These are phyloP conservation scores for Oxyura jamaicensis DNA, from an alignment of 2,113 vertebrate species.

Conservation along the genomic window DNA sequence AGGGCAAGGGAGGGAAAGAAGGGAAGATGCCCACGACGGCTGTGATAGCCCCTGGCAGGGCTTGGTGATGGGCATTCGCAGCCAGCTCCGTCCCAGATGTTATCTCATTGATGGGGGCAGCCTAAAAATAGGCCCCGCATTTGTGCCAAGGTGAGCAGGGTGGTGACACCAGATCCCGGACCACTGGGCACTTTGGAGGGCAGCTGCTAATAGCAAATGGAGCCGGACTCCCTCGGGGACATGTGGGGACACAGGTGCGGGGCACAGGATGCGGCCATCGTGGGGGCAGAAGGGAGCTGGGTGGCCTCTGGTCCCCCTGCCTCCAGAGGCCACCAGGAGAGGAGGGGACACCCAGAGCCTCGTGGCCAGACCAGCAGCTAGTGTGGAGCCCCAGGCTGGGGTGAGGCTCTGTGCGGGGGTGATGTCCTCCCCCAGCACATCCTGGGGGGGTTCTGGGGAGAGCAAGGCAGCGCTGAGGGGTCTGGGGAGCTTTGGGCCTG, in stretches of 20 bases:
- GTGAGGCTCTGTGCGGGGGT: not conserved
- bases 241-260: rapidly evolving
- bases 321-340: rapidly evolving
- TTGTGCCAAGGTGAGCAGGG: not conserved
- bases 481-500: not conserved
- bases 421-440: not conserved
- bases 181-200: rapidly evolving
- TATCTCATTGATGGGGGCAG: not conserved
- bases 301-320: not conserved
- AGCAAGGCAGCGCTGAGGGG: not conserved
- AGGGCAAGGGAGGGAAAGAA: not conserved
- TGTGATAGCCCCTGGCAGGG: not conserved
- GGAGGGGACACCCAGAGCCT: rapidly evolving
- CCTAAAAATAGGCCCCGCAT: not conserved
- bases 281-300: too few species aligned
- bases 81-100: not conserved
- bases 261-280: not conserved
- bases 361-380: not conserved
- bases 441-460: not conserved
- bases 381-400: not conserved
- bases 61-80: rapidly evolving
- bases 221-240: not conserved
- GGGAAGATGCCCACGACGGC: not conserved
- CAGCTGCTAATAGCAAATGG: not conserved
- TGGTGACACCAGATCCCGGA: not conserved